Conservation (phyloP, 2,797 vertebrate genomes). For the Leucoraja ocellata region DNA sequence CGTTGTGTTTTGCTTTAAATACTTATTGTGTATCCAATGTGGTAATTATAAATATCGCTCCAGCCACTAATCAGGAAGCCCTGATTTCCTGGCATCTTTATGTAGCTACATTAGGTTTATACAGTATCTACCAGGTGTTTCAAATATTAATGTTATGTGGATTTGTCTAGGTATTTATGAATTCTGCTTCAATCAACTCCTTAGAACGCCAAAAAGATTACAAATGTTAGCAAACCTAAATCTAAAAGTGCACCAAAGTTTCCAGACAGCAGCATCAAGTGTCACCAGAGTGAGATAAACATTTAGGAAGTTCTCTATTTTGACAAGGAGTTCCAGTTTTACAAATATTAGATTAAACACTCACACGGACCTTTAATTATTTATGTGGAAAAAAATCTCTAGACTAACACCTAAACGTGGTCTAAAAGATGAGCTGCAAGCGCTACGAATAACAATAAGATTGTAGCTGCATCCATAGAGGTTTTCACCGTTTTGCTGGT, state of each 20-base stretch:
- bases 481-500: neutral
- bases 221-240: neutral
- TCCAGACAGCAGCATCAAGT: neutral
- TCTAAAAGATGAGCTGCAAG: neutral
- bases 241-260: neutral
- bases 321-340: neutral
- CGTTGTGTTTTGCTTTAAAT: neutral
- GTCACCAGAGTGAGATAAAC: neutral
- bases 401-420: too few species aligned
- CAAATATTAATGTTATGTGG: neutral
- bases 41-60: neutral
- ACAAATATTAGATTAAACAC: neutral
- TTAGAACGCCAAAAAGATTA: neutral
- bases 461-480: too few species aligned
- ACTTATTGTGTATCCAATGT: neutral
- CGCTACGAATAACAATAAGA: neutral
- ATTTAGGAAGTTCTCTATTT: neutral
- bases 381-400: neutral
- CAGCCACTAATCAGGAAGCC: neutral
- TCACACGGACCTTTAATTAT: neutral
- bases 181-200: neutral
- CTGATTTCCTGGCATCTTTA: neutral
- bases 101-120: neutral
- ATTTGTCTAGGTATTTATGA: neutral
- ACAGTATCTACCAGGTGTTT: neutral